Evolutionary conservation across 2,113 vertebrate genomes (phyloP), one percentile per base, ranked within the genome.

Genomic region (Scalopus aquaticus): DNA sequence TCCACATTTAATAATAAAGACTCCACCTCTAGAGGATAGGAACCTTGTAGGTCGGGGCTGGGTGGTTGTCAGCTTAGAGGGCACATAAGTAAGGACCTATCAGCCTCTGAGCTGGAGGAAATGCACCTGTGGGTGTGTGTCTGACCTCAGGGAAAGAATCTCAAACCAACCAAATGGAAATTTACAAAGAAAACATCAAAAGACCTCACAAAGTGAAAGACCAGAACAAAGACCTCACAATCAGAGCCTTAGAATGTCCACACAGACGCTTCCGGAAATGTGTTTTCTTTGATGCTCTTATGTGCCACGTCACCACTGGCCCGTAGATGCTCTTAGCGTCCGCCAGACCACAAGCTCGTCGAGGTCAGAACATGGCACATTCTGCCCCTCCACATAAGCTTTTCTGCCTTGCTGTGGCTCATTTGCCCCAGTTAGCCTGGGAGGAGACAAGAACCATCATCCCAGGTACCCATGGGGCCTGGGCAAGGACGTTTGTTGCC

Each of bases 401-500:
- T 51, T 56, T 84, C 42, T 44, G 2, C 37, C 39, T 56, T 1
- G 51, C 12, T 13, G 2, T 37, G 26, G 35, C 28, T 62, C 46
- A 11, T 30, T 19, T 44, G 30, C 17, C 5, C 13, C 0, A 5
- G 22, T 22, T 11, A 65, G 19, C 39, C 49, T 26, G 32, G 13
- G 32, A 0, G 6, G 28, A 78, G 26, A 22, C 42, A 35, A 32
- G 39, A 76, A 16, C 1, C 35, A 58, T 39, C 39, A 13, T 60
- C 3, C 0, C 0, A 3, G 39, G 20, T 54, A 20, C 35, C 39
- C 51, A 9, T 0, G 0, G 15, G 54, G 8, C 7, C 19, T 60
- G 6, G 58, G 35, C 1, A 9, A 64, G 37, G 42, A 84, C 4
- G 1, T 44, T 56, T 6, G 26, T 37, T 9, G 3, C 12, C 26